Conservation (phyloP, 2,888 invertebrate species). For the Apotomis betuletana region DNA sequence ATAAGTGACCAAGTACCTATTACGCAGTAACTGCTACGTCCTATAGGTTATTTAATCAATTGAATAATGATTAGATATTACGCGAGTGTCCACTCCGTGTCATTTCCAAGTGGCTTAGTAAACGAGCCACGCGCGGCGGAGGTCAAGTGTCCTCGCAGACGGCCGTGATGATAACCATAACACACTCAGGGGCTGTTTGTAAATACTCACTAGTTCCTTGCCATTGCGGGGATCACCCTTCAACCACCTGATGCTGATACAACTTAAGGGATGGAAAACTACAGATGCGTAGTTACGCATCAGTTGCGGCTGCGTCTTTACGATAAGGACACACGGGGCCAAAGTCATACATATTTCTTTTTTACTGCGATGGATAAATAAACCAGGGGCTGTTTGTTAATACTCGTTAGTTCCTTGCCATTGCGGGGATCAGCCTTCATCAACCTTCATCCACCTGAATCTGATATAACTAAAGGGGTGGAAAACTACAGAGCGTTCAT, state of each 20-base stretch:
- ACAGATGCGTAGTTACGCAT: too few species aligned
- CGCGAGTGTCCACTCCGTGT: slow-evolving; percentile 19
- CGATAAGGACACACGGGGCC: too few species aligned
- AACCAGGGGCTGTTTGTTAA: too few species aligned
- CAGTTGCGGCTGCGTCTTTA: too few species aligned
- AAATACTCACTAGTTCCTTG: slow-evolving; percentile 24
- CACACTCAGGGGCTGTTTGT: slow-evolving; percentile 5
- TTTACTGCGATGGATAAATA: too few species aligned
- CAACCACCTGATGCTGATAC: not conserved
- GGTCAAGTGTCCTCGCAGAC: slow-evolving; percentile 32
- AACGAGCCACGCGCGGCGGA: slow-evolving; percentile 27
- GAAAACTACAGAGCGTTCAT: too few species aligned
- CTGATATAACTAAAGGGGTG: too few species aligned
- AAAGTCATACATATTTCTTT: too few species aligned
- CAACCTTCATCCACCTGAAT: too few species aligned
- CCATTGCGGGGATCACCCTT: not conserved
- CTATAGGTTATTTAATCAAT: slow-evolving; percentile 13
- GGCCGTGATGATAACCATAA: slow-evolving; percentile 27
- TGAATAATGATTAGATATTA: slow-evolving; percentile 19
- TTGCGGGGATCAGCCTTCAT: too few species aligned
- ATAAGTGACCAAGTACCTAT: not conserved
- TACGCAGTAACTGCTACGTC: not conserved
- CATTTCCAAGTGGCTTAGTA: slow-evolving; percentile 28
- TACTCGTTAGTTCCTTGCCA: too few species aligned
- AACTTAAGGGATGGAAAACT: too few species aligned